phyloP scores from a whole-genome alignment of 2,888 invertebrate species.

The Oeneis ivallda region DNA sequence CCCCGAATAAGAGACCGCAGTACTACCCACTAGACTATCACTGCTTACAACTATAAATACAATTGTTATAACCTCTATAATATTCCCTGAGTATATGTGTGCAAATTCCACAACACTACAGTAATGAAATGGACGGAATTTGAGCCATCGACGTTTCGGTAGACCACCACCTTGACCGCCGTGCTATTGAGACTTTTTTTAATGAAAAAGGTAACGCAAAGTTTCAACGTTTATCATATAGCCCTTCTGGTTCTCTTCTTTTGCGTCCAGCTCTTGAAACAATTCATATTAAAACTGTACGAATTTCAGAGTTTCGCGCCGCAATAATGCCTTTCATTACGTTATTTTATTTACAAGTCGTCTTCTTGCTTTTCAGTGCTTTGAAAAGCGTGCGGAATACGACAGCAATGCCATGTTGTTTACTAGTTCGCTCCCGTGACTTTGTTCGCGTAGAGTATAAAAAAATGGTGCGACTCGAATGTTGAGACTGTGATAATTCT shows the following conservation, averaged over 20 bases:
- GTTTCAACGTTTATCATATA: background rate
- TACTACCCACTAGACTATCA: no score
- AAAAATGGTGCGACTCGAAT: background rate
- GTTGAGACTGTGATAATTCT: background rate
- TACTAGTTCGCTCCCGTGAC: background rate
- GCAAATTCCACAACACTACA: no score
- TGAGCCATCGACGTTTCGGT: background rate
- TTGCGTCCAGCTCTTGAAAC: background rate
- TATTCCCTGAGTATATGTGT: no score
- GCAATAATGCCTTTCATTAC: slow-evolving; percentile 38
- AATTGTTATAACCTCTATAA: no score
- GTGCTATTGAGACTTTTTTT: no score
- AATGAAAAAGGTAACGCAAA: background rate
- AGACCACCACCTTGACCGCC: no score
- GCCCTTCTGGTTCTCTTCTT: background rate
- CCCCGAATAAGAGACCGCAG: no score
- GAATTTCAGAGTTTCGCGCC: slow-evolving; percentile 32
- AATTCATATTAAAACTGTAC: slow-evolving; percentile 30
- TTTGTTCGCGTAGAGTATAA: background rate
- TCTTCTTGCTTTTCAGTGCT: slow-evolving; percentile 53
- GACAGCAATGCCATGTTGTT: slow-evolving; percentile 42
- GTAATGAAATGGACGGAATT: background rate
- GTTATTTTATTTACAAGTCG: slow-evolving; percentile 62
- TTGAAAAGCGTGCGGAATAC: slow-evolving; percentile 51
- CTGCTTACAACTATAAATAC: no score